Base-by-base conservation (phyloP, 2,888 invertebrate species). In the Idaea biselata region DNA sequence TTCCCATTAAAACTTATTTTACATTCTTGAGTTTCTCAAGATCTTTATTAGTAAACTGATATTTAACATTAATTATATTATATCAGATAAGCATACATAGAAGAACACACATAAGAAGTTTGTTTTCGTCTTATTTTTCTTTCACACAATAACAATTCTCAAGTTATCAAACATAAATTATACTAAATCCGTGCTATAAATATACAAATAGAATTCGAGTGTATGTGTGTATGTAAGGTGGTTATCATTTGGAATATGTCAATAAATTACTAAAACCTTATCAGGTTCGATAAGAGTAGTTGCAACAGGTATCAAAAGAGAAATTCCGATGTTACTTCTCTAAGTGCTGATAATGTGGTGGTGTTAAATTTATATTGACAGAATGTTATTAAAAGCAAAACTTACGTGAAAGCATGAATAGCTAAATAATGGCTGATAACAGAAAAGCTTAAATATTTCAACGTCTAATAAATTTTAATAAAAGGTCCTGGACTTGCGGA, bases 311-410 rank as follows among this genome's bases (percentile, higher is more conserved):
- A 63, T 33, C 31, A 63, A 64, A 56, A 68, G 61, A 62, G 70
- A 70, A 69, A 67, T 69, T 68, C 69, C 64, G 55, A 66, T 68
- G 64, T 67, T 66, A 68, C 64, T 68, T 68, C 65, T 57, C 59
- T 67, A 60, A 65, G 59, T 59, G 55, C 58, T 61, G 60, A 63
- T 66, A 64, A 62, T 58, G n/a, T 6, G 7, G 33, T 33, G 18
- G 18, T 57, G 60, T 17, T 18, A 18, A 16, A 58, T 58, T 44
- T 58, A 33, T 33, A 33, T 60, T 44, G 32, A 11, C n/a, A 60
- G 44, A 60, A 60, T 58, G 44, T 25, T 18, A 44, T 44, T 44
- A 14, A 44, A 14, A 8, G 3, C 14, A 7, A 44, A 8, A 44
- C 44, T 44, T 44, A 44, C 7, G 0, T 44, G 11, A 8, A 44